Percentiles rank a stretch among this genome's conserved stretches.
These are phyloP conservation scores for Bergia sp. DNA, from an alignment of 92 coral and sea anemone species.

Conservation along the genomic window DNA sequence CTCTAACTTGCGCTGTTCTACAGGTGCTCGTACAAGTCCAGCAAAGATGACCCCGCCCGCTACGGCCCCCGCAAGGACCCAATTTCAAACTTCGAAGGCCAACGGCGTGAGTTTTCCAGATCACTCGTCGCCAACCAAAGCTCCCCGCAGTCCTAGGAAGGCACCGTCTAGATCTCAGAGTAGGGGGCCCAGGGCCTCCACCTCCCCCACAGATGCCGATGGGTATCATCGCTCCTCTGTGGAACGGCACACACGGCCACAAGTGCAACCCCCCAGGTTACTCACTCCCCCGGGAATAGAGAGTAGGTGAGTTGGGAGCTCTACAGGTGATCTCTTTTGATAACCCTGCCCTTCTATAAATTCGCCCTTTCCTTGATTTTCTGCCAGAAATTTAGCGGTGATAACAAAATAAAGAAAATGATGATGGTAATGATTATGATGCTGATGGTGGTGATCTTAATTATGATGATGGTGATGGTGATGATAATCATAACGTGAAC, in stretches of 20 bases:
- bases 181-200: conserved; percentile 15
- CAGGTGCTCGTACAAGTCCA: conserved; percentile 29
- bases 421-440: no score
- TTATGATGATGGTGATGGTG: no score
- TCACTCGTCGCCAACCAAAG: background rate
- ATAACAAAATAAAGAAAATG: no score
- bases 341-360: no score
- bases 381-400: background rate
- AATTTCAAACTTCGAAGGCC: conserved; percentile 36
- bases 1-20: background rate
- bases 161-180: background rate
- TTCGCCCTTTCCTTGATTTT: background rate
- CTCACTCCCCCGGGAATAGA: conserved; percentile 25
- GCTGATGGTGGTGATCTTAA: no score
- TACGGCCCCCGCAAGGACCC: conserved; percentile 27
- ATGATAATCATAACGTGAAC: no score
- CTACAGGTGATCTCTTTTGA: no score
- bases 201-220: conserved; percentile 17
- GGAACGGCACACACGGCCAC: conserved; percentile 4
- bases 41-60: conserved; percentile 21
- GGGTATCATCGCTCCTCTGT: conserved; percentile 3
- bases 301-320: background rate
- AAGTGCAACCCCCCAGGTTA: conserved; percentile 29
- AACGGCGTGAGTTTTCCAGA: conserved; percentile 28
- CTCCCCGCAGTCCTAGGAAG: conserved; percentile 31